These are phyloP conservation scores for Eulithis testata DNA, from an alignment of 2,888 invertebrate genomes.

Conservation along the genomic window DNA sequence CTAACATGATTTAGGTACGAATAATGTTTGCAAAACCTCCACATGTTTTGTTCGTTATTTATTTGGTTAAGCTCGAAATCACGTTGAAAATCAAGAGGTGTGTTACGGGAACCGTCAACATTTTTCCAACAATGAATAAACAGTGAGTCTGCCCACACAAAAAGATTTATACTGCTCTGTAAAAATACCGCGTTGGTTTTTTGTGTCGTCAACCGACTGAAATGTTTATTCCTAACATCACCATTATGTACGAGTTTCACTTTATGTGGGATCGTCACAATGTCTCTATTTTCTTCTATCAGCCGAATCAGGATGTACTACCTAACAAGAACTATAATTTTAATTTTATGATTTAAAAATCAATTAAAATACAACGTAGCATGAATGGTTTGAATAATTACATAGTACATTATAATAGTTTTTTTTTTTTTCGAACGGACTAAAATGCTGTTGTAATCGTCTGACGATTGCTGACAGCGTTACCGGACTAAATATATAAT, in stretches of 20 bases:
- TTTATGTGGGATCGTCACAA: no score
- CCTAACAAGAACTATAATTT: no score
- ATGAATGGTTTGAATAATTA: no score
- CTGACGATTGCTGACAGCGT: no score
- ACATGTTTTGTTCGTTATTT: constrained; percentile 10
- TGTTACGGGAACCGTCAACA: constrained; percentile 46
- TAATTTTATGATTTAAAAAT: no score
- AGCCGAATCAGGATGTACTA: no score
- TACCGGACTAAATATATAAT: no score
- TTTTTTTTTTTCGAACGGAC: no score
- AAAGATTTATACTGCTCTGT: constrained; percentile 74
- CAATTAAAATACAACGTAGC: no score
- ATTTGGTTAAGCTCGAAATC: constrained; percentile 1
- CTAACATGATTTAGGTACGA: constrained; percentile 22
- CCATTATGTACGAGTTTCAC: not conserved
- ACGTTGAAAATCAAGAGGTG: constrained; percentile 10
- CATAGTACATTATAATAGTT: no score
- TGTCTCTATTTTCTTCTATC: no score
- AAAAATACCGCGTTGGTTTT: constrained; percentile 63
- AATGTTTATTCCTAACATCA: constrained; percentile 5
- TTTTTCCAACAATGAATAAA: constrained; percentile 62
- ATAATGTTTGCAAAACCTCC: constrained; percentile 8
- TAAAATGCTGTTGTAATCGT: no score
- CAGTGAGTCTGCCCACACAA: constrained; percentile 70
- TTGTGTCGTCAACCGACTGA: constrained; percentile 11